A percentile compares a stretch with the other conserved stretches of the same genome.
Evolutionary conservation across 2,888 invertebrate species (phyloP).

Genomic region (Petrolisthes cinctipes): DNA sequence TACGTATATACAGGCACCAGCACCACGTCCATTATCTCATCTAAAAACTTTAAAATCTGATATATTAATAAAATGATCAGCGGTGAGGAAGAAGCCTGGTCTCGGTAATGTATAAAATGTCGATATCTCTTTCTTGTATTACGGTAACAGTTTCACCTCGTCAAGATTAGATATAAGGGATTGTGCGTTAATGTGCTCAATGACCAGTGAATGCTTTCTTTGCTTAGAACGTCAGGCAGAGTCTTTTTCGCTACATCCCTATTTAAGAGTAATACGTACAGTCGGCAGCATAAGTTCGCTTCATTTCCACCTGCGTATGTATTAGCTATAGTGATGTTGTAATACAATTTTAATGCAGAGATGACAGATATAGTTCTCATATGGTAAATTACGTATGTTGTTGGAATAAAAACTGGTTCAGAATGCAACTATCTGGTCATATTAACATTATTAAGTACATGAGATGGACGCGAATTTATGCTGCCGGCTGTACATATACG

Average conservation of each 20-base stretch:
- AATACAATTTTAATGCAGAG: too few species aligned
- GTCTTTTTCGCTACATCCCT: neutral
- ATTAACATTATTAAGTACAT: too few species aligned
- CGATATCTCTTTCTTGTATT: neutral
- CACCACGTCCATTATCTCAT: too few species aligned
- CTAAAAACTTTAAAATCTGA: neutral
- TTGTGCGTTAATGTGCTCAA: neutral
- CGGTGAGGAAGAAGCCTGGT: neutral
- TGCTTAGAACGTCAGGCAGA: too few species aligned
- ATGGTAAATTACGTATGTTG: too few species aligned
- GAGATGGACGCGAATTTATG: too few species aligned
- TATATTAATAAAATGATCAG: neutral
- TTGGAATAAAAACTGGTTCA: too few species aligned
- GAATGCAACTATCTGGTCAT: too few species aligned
- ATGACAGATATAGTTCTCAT: too few species aligned
- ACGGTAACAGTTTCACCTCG: neutral
- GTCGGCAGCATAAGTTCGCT: too few species aligned
- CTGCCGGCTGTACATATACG: neutral
- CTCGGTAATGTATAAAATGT: neutral
- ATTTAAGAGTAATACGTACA: neutral
- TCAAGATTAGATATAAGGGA: neutral
- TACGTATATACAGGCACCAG: neutral
- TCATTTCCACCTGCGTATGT: too few species aligned
- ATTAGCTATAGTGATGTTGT: too few species aligned
- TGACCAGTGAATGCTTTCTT: neutral